Percentiles rank a stretch among this genome's conserved stretches.
Conservation (phyloP, 2,797 vertebrate genomes). For the Craterocephalus amniculus region DNA sequence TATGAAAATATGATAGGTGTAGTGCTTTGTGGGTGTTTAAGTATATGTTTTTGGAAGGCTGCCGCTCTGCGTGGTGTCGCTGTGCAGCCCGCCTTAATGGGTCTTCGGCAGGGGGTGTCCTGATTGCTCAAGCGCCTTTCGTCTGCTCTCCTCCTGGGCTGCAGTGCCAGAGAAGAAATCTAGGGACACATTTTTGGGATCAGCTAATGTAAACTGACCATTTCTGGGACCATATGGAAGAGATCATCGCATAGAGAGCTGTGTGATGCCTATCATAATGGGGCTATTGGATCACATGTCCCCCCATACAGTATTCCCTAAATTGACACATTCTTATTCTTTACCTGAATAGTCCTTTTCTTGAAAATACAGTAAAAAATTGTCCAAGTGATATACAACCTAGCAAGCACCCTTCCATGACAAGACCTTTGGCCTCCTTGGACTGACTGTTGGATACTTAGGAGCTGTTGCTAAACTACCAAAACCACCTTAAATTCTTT, state of each 20-base stretch:
- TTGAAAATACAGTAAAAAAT: conserved; percentile 62
- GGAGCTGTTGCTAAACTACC: conserved; percentile 24
- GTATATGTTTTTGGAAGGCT: conserved; percentile 63
- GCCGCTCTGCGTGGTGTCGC: conserved; percentile 65
- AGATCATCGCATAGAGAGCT: conserved; percentile 69
- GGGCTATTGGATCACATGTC: conserved; percentile 61
- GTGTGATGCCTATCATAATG: conserved; percentile 66
- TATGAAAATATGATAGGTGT: conserved; percentile 79
- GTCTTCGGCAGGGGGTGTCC: conserved; percentile 54
- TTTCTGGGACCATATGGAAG: conserved; percentile 79
- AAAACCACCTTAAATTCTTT: conserved; percentile 21
- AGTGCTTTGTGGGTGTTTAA: conserved; percentile 63
- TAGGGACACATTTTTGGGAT: conserved; percentile 70
- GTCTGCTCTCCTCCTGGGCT: conserved; percentile 49
- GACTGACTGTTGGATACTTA: conserved; percentile 28
- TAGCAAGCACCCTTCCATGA: conserved; percentile 39
- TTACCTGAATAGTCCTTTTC: conserved; percentile 38
- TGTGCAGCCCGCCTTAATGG: conserved; percentile 60
- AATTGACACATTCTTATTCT: conserved; percentile 51
- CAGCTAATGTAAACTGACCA: conserved; percentile 75
- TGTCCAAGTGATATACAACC: conserved; percentile 67
- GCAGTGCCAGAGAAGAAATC: conserved; percentile 55
- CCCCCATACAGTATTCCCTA: conserved; percentile 20
- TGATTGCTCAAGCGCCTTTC: conserved; percentile 62
- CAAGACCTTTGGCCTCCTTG: conserved; percentile 29